Evolutionary conservation across 2,888 invertebrate species (phyloP).

Genomic region (Vanessa cardui): DNA sequence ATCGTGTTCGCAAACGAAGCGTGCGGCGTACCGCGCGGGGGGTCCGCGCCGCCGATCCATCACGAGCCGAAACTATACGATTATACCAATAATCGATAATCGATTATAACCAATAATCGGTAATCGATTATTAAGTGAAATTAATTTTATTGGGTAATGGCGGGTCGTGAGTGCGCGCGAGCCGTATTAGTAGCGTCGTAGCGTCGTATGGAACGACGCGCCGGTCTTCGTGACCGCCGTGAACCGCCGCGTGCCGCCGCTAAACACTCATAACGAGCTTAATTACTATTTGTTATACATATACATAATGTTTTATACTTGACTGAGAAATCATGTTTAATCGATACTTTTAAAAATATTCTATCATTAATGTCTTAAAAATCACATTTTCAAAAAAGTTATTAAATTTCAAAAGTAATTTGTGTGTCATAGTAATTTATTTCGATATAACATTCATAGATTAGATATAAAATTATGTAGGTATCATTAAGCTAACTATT

Average conservation of each 20-base stretch:
- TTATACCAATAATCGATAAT: slow-evolving; percentile 53
- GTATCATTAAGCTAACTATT: slow-evolving; percentile 48
- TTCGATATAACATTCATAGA: slow-evolving; percentile 13
- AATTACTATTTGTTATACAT: slow-evolving; percentile 12
- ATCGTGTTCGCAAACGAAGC: slow-evolving; percentile 61
- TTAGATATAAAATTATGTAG: slow-evolving; percentile 13
- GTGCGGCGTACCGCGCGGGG: slow-evolving; percentile 59
- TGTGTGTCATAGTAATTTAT: slow-evolving; percentile 14
- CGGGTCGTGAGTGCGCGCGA: slow-evolving; percentile 73
- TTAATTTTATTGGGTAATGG: slow-evolving; percentile 80
- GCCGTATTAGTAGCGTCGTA: slow-evolving; percentile 42
- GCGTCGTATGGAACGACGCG: slow-evolving; percentile 6
- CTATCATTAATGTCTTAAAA: no score
- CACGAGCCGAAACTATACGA: slow-evolving; percentile 74
- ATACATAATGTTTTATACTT: neutral
- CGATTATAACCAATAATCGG: slow-evolving; percentile 60
- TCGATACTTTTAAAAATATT: neutral
- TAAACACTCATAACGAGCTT: slow-evolving; percentile 13
- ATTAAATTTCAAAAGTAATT: slow-evolving; percentile 18
- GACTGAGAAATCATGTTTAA: neutral
- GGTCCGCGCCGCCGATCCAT: slow-evolving; percentile 71
- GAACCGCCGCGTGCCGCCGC: slow-evolving; percentile 5
- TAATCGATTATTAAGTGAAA: slow-evolving; percentile 70
- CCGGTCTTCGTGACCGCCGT: slow-evolving; percentile 14
- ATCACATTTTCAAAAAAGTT: neutral